Evolutionary conservation across 2,797 vertebrate genomes (phyloP).

Genomic region (Morelia viridis): DNA sequence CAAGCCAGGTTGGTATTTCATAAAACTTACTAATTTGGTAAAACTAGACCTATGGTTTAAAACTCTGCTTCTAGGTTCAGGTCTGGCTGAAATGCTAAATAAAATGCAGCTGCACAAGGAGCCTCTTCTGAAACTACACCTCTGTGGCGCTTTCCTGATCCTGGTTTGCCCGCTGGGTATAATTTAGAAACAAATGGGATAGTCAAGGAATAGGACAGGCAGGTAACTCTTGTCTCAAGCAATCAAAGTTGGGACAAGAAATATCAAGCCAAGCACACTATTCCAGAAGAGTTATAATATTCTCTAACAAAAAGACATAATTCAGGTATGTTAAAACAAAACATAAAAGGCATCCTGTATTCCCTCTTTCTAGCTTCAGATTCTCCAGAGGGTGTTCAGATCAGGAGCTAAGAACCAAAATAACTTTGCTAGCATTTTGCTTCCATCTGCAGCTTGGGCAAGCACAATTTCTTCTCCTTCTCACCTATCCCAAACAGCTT

Average conservation of each 20-base stretch:
- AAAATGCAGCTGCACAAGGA: conserved; percentile 26
- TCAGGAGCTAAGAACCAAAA: not conserved
- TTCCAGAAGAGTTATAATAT: not conserved
- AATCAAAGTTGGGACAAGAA: not conserved
- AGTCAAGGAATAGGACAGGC: not conserved
- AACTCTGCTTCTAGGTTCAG: conserved; percentile 4
- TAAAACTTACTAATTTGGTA: not conserved
- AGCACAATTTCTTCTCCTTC: not conserved
- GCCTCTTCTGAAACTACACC: conserved; percentile 20
- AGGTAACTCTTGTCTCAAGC: not conserved
- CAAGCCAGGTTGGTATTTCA: not conserved
- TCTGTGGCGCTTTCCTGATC: conserved; percentile 4
- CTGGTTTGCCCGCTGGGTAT: not conserved
- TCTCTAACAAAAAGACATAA: conserved; percentile 15
- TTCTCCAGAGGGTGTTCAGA: not conserved
- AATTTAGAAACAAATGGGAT: not conserved
- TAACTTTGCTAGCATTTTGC: too few species aligned
- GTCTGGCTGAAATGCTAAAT: conserved; percentile 32
- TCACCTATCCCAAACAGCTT: not conserved
- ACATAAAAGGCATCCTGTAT: not conserved
- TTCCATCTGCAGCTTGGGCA: not conserved
- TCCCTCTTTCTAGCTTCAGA: not conserved
- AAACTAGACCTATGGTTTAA: not conserved
- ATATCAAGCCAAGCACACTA: not conserved
- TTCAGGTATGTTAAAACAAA: conserved; percentile 52